These are phyloP conservation scores for Drosophila fungiperda DNA, from an alignment of 2,888 invertebrate species.

Conservation along the genomic window DNA sequence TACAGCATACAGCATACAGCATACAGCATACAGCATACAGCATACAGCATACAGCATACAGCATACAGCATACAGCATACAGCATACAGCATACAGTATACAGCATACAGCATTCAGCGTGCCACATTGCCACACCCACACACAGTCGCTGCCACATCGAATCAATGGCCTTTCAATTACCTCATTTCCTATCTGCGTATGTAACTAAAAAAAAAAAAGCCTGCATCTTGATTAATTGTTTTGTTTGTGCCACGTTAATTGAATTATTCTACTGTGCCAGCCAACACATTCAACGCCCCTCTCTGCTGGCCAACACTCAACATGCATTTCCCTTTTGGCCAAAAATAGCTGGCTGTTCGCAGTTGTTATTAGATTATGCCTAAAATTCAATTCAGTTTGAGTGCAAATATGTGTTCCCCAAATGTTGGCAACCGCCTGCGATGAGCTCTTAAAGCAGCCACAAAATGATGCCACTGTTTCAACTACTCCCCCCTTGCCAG, in stretches of 20 bases:
- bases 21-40: too few species aligned
- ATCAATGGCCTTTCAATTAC: conserved; percentile 74
- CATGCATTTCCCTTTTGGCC: conserved; percentile 50
- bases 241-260: conserved; percentile 73
- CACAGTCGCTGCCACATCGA: conserved; percentile 35
- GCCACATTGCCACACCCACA: not conserved
- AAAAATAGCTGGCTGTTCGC: conserved; percentile 31
- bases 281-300: conserved; percentile 41
- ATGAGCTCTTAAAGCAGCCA: conserved; percentile 43
- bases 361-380: conserved; percentile 72
- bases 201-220: conserved; percentile 56
- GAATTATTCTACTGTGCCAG: conserved; percentile 67
- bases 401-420: conserved; percentile 76
- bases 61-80: too few species aligned
- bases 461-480: conserved; percentile 8
- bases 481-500: not conserved
- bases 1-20: too few species aligned
- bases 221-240: conserved; percentile 75
- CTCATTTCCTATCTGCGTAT: conserved; percentile 50
- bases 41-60: too few species aligned
- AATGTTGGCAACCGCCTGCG: conserved; percentile 36
- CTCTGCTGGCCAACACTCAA: not conserved
- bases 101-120: not conserved
- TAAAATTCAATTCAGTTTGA: conserved; percentile 74
- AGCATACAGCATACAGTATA: too few species aligned